Percentiles rank a stretch among this genome's conserved stretches.
phyloP scores from a whole-genome alignment of 2,797 vertebrate genomes.

The Prionace glauca region DNA sequence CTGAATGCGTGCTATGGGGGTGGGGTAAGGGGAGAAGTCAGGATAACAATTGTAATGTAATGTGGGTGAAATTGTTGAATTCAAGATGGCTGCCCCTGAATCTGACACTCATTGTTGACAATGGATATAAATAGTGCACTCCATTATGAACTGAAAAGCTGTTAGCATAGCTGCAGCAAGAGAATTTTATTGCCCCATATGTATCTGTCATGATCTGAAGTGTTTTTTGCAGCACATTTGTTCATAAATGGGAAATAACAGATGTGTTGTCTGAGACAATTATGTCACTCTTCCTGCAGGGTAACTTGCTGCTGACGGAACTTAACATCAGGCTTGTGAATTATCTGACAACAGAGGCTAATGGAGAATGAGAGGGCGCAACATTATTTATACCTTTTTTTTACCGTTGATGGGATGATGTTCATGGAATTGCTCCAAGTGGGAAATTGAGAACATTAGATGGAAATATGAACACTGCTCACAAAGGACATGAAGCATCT shows the following conservation, averaged over 20 bases:
- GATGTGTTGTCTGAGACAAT: slow-evolving; percentile 32
- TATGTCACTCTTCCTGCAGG: slow-evolving; percentile 21
- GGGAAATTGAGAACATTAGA: slow-evolving; percentile 32
- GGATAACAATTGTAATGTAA: neutral
- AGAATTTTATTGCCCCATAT: slow-evolving; percentile 36
- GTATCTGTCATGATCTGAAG: slow-evolving; percentile 32
- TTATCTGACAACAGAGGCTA: slow-evolving; percentile 28
- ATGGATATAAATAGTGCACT: slow-evolving; percentile 30
- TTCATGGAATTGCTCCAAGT: neutral
- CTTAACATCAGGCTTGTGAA: slow-evolving; percentile 7
- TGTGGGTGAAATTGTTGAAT: neutral
- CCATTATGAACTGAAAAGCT: slow-evolving; percentile 31
- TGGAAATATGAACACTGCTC: neutral
- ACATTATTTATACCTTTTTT: slow-evolving; percentile 28
- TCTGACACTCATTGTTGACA: neutral
- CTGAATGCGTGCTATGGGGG: neutral
- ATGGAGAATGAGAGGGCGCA: slow-evolving; percentile 18
- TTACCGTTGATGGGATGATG: neutral
- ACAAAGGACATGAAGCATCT: neutral
- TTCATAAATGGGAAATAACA: slow-evolving; percentile 36
- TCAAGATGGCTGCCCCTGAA: slow-evolving; percentile 12
- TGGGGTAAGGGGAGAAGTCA: neutral
- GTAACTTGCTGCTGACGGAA: neutral
- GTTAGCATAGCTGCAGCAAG: slow-evolving; percentile 21
- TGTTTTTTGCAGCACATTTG: neutral